Conservation (phyloP, 2,113 vertebrate genomes). For the Paramisgurnus dabryanus region DNA sequence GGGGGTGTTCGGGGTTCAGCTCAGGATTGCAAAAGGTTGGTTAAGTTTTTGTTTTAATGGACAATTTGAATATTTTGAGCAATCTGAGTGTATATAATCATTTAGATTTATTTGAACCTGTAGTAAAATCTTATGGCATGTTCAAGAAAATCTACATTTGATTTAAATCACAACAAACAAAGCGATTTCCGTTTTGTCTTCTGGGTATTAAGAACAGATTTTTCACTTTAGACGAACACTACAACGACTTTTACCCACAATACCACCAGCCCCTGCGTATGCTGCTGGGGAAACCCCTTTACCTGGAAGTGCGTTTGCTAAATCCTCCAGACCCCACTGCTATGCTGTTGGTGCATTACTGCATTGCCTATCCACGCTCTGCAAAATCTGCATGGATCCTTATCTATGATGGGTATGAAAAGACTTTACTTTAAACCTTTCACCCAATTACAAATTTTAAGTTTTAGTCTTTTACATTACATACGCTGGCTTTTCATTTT, state of each 20-base stretch:
- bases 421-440: not conserved
- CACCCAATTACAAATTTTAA: no score
- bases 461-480: no score
- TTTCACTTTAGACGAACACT: slow-evolving; percentile 62
- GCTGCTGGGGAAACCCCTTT: slow-evolving; percentile 72
- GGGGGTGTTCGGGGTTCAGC: slow-evolving; percentile 75
- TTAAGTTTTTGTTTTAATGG: not conserved
- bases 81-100: no score
- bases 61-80: no score
- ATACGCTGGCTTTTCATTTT: no score
- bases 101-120: not conserved
- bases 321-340: slow-evolving; percentile 69
- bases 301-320: slow-evolving; percentile 75
- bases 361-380: slow-evolving; percentile 76
- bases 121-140: no score
- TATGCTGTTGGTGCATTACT: slow-evolving; percentile 76
- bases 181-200: not conserved
- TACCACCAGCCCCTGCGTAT: slow-evolving; percentile 74
- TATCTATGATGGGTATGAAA: slow-evolving; percentile 74
- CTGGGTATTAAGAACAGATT: not conserved
- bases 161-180: no score
- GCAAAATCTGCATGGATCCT: slow-evolving; percentile 75
- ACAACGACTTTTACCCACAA: slow-evolving; percentile 72
- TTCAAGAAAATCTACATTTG: no score
- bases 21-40: slow-evolving; percentile 75